A percentile compares a stretch with the other conserved stretches of the same genome.
Evolutionary conservation across 2,797 vertebrate genomes (phyloP).

Genomic region (Xyrichtys novacula): DNA sequence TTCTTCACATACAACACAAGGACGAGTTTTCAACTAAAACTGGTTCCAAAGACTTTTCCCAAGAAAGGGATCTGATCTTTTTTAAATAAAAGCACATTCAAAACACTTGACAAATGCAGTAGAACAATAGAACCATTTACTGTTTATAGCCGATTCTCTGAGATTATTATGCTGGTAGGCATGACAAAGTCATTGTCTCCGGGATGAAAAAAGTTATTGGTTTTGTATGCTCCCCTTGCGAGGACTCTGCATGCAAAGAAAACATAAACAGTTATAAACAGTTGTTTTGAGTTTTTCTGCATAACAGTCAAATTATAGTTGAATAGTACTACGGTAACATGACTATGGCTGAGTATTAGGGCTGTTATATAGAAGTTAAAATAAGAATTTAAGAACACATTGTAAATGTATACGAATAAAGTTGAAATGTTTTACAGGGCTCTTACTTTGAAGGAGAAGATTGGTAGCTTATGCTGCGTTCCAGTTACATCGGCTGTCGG

Average conservation of each 20-base stretch:
- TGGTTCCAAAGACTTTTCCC: not conserved
- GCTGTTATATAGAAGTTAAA: too few relatives aligned
- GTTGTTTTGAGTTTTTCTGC: not conserved
- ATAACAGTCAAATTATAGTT: not conserved
- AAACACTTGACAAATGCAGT: not conserved
- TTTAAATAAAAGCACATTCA: slow-evolving; percentile 20
- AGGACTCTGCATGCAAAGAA: slow-evolving; percentile 13
- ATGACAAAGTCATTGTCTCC: slow-evolving; percentile 9
- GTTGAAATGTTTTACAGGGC: too few relatives aligned
- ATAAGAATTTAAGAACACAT: too few relatives aligned
- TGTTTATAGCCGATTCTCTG: not conserved
- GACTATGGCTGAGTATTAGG: too few relatives aligned
- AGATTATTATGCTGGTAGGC: not conserved
- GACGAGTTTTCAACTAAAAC: slow-evolving; percentile 15
- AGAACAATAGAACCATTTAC: not conserved
- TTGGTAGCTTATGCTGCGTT: too few relatives aligned
- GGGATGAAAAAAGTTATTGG: slow-evolving; percentile 39
- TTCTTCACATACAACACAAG: not conserved
- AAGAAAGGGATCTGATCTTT: slow-evolving; percentile 4
- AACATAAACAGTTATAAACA: slow-evolving; percentile 22
- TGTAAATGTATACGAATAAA: too few relatives aligned
- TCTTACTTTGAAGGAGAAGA: too few relatives aligned
- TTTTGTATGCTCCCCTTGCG: slow-evolving; percentile 27
- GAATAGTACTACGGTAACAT: not conserved
- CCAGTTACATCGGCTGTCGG: too few relatives aligned